A percentile compares a stretch with the other conserved stretches of the same genome.
phyloP scores from a whole-genome alignment of 1,140 invertebrate genomes.

The Galleria mellonella region DNA sequence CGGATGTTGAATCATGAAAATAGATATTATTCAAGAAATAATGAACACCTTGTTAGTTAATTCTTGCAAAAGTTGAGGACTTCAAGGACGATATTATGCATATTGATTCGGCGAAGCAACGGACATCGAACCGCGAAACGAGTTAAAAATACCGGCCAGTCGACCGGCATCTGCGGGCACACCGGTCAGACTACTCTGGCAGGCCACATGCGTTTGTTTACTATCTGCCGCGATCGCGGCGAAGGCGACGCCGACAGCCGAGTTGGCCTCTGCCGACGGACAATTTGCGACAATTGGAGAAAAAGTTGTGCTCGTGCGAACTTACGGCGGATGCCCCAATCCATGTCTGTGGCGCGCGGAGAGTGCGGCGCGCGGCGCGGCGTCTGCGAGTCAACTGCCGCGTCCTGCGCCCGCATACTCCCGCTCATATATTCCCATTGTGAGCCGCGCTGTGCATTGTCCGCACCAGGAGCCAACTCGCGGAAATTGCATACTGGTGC shows the following conservation, averaged over 20 bases:
- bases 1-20: slow-evolving; percentile 13
- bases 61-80: slow-evolving; percentile 38
- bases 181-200: slow-evolving; percentile 60
- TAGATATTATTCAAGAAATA: slow-evolving; percentile 24
- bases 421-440: slow-evolving; percentile 43
- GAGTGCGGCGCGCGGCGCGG: slow-evolving; percentile 53
- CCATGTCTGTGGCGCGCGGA: slow-evolving; percentile 71
- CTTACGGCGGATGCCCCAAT: slow-evolving; percentile 89
- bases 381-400: slow-evolving; percentile 62
- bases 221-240: slow-evolving; percentile 52
- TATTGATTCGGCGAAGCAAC: slow-evolving; percentile 65
- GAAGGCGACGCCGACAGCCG: slow-evolving; percentile 21
- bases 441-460: slow-evolving; percentile 28
- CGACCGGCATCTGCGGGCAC: slow-evolving; percentile 60
- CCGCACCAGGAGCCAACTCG: slow-evolving; percentile 9
- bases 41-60: slow-evolving; percentile 28
- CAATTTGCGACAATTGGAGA: slow-evolving; percentile 19
- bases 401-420: slow-evolving; percentile 48
- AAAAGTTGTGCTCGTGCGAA: slow-evolving; percentile 40
- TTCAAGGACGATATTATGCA: slow-evolving; percentile 63
- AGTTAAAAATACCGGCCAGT: slow-evolving; percentile 66
- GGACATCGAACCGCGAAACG: slow-evolving; percentile 70
- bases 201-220: slow-evolving; percentile 71
- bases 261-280: slow-evolving; percentile 16
- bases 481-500: slow-evolving; percentile 8